Percentiles rank a stretch among this genome's conserved stretches.
Evolutionary conservation across 2,888 invertebrate genomes (phyloP).

Genomic region (Pterostichus niger): DNA sequence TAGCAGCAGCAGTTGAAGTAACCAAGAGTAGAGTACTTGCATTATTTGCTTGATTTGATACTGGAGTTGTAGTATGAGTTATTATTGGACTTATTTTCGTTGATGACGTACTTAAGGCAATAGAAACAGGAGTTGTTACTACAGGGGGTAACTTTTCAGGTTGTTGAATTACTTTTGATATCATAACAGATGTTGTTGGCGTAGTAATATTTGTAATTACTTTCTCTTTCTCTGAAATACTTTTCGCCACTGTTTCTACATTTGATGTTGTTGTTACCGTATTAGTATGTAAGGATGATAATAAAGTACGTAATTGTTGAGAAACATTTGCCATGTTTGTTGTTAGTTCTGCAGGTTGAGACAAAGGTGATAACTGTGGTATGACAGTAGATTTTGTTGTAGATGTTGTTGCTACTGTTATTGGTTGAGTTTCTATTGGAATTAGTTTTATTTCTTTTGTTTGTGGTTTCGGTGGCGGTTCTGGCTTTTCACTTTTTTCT

Average conservation of each 20-base stretch:
- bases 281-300: constrained; percentile 83
- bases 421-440: constrained; percentile 70
- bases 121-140: constrained; percentile 70
- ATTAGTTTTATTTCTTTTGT: constrained; percentile 37
- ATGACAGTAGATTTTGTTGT: constrained; percentile 78
- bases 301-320: constrained; percentile 83
- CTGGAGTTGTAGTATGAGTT: neutral
- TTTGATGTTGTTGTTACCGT: constrained; percentile 79
- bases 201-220: constrained; percentile 72
- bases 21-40: constrained; percentile 51
- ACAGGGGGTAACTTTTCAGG: constrained; percentile 70
- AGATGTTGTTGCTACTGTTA: constrained; percentile 72
- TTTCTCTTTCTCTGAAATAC: constrained; percentile 72
- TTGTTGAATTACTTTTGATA: constrained; percentile 73
- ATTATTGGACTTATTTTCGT: constrained; percentile 67
- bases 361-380: constrained; percentile 85
- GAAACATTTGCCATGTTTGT: constrained; percentile 86
- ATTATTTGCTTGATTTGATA: constrained; percentile 62
- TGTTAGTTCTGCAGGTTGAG: constrained; percentile 85
- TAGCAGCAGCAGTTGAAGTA: constrained; percentile 50
- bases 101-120: constrained; percentile 68
- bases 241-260: constrained; percentile 76
- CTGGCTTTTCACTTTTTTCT: constrained; percentile 70
- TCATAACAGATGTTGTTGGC: constrained; percentile 71
- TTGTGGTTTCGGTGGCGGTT: constrained; percentile 69